Percentiles rank a stretch among this genome's conserved stretches.
Evolutionary conservation across 2,797 vertebrate genomes (phyloP).

Genomic region (Rhodeus uyekii): DNA sequence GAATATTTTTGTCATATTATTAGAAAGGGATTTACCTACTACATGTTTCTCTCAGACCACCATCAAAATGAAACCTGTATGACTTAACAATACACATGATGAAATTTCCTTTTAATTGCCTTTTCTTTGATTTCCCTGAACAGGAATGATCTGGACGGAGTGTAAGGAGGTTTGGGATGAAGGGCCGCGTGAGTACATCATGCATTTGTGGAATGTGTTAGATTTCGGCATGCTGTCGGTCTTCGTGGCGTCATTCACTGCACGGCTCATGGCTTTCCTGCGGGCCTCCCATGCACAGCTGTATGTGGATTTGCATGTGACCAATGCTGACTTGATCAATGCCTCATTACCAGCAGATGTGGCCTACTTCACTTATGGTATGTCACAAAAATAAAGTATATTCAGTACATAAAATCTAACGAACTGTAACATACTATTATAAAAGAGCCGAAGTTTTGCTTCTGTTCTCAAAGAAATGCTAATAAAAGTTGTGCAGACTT

Average conservation of each 20-base stretch:
- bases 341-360: constrained; percentile 82
- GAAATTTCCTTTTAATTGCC: background rate
- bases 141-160: constrained; percentile 89
- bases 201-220: constrained; percentile 85
- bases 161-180: constrained; percentile 89
- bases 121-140: background rate
- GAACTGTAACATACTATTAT: background rate
- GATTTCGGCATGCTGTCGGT: constrained; percentile 87
- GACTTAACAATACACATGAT: background rate
- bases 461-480: background rate
- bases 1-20: background rate
- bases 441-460: background rate
- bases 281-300: constrained; percentile 81
- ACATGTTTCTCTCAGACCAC: background rate
- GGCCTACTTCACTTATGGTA: constrained; percentile 85
- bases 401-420: background rate
- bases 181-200: constrained; percentile 79
- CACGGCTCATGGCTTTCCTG: constrained; percentile 84
- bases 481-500: background rate
- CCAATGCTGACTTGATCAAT: constrained; percentile 74
- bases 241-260: constrained; percentile 84
- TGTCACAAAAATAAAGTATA: constrained; percentile 49
- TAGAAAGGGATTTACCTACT: background rate
- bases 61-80: background rate
- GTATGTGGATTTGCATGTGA: constrained; percentile 81